Conservation (phyloP, 1,140 invertebrate species). For the Drosophila insularis region DNA sequence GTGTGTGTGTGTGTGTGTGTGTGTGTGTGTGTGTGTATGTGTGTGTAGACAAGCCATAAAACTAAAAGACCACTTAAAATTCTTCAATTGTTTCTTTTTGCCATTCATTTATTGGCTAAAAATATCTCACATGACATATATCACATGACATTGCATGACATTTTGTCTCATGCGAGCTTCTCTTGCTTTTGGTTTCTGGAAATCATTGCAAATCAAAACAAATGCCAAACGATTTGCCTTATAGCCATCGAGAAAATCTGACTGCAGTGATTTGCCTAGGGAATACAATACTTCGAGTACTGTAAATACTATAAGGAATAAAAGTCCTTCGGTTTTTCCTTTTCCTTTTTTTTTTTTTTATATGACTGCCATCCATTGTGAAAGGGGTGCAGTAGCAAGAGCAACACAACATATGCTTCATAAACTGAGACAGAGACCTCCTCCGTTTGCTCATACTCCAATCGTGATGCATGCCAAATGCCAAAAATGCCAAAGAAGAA, state of each 20-base stretch:
- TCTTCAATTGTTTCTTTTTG: not conserved
- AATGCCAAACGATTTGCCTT: slow-evolving; percentile 80
- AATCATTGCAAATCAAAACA: slow-evolving; percentile 77
- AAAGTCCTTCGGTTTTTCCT: slow-evolving; percentile 65
- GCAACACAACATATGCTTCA: slow-evolving; percentile 64
- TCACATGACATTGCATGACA: not conserved
- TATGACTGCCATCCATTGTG: not conserved
- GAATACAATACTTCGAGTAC: slow-evolving; percentile 40
- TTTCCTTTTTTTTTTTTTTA: slow-evolving; percentile 44
- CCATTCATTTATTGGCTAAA: not conserved
- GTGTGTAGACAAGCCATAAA: too few species aligned
- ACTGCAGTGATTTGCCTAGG: slow-evolving; percentile 79
- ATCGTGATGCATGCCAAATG: slow-evolving; percentile 62
- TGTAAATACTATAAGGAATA: slow-evolving; percentile 17
- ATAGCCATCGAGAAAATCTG: slow-evolving; percentile 50
- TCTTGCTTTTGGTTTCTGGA: slow-evolving; percentile 46
- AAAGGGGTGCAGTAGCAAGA: slow-evolving; percentile 57
- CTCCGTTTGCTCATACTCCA: not conserved
- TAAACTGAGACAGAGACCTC: slow-evolving; percentile 46
- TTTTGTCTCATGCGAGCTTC: not conserved
- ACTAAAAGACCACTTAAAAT: too few species aligned
- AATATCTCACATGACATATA: not conserved
- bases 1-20: too few species aligned
- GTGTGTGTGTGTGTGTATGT: too few species aligned
- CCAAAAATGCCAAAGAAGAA: slow-evolving; percentile 15